phyloP scores from a whole-genome alignment of 1,140 invertebrate genomes.

The Artemia franciscana region DNA sequence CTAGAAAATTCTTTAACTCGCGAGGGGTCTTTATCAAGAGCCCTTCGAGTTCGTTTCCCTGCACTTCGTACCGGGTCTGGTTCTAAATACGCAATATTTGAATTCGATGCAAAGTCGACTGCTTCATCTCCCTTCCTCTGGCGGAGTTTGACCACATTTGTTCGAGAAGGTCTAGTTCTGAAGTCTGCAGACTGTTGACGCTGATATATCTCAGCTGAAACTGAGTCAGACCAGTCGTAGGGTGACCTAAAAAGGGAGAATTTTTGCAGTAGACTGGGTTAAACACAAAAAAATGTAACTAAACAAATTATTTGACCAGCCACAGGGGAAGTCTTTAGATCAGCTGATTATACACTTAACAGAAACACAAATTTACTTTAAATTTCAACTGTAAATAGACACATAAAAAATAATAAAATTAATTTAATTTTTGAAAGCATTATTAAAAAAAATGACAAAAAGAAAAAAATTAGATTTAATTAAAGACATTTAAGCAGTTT shows the following conservation, averaged over 20 bases:
- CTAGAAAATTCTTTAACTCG: background rate
- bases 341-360: no score
- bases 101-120: background rate
- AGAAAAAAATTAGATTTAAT: no score
- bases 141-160: background rate
- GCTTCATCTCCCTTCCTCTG: background rate
- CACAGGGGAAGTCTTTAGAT: no score
- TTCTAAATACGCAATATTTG: background rate
- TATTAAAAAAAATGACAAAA: no score
- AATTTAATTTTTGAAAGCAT: no score
- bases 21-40: background rate
- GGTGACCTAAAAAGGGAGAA: constrained; percentile 4
- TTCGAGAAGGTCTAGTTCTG: background rate
- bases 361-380: no score
- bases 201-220: background rate
- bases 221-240: background rate
- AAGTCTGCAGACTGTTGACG: background rate
- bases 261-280: no score
- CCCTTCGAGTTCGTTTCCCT: background rate
- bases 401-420: no score
- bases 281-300: no score
- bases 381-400: no score
- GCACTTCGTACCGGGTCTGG: background rate
- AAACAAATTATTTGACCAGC: no score
- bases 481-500: no score